Conservation (phyloP, 2,113 vertebrate genomes). For the Xenopus tropicalis region DNA sequence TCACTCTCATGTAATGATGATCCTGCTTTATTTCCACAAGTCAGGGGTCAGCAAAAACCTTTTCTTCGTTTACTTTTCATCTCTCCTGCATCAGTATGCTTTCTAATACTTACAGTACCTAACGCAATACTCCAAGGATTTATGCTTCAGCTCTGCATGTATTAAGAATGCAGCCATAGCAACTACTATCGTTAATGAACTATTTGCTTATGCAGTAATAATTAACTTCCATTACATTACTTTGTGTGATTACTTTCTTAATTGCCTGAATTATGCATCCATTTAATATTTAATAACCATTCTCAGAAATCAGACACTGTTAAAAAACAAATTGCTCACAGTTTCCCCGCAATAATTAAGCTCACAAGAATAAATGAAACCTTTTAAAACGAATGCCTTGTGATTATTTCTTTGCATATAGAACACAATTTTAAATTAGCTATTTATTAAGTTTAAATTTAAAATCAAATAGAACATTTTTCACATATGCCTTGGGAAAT, state of each 20-base stretch:
- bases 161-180: conserved; percentile 97
- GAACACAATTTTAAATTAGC: conserved; percentile 96
- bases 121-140: conserved; percentile 86
- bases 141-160: conserved; percentile 85
- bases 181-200: conserved; percentile 99
- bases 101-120: conserved; percentile 66
- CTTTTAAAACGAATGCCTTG: conserved; percentile 93
- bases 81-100: conserved; percentile 72
- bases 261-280: conserved; percentile 99
- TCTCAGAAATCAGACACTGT: conserved; percentile 99
- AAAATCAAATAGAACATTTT: conserved; percentile 86
- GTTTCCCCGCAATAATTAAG: conserved; percentile 99
- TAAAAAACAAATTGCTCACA: conserved; percentile 98
- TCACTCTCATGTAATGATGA: conserved; percentile 67
- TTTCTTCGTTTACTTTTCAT: conserved; percentile 69
- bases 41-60: conserved; percentile 69
- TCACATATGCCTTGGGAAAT: conserved; percentile 90
- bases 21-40: conserved; percentile 67
- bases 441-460: conserved; percentile 98
- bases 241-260: conserved; percentile 99
- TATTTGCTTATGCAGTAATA: conserved; percentile 99
- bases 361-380: conserved; percentile 99
- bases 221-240: conserved; percentile 99
- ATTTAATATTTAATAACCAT: conserved; percentile 99
- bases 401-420: conserved; percentile 94